Conservation (phyloP, 1,140 invertebrate genomes). For the Trypoxylus dichotomus region DNA sequence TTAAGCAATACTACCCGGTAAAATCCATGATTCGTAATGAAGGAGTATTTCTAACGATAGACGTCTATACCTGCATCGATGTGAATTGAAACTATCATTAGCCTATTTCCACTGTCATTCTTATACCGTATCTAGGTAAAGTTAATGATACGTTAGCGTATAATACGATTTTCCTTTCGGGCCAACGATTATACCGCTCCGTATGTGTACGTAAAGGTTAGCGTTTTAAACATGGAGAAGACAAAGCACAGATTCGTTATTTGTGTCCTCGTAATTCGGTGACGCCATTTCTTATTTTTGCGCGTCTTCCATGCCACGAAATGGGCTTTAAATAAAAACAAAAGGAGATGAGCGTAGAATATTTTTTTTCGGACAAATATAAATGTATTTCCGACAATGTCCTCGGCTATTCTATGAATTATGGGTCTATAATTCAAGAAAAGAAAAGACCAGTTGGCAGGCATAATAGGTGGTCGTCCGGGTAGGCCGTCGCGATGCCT, state of each 20-base stretch:
- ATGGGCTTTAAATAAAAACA: conserved; percentile 11
- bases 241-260: neutral
- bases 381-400: conserved; percentile 44
- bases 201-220: neutral
- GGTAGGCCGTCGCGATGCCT: conserved; percentile 25
- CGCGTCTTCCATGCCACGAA: neutral
- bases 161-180: neutral
- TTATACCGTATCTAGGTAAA: neutral
- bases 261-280: neutral
- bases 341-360: conserved; percentile 8
- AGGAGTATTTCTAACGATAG: neutral
- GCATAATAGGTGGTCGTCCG: conserved; percentile 38
- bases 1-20: neutral
- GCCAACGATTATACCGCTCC: neutral
- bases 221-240: too few species aligned
- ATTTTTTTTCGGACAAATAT: conserved; percentile 34
- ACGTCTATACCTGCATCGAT: neutral
- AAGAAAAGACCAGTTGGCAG: conserved; percentile 37
- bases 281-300: conserved; percentile 5
- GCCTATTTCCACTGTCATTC: neutral
- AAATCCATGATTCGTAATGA: neutral
- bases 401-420: conserved; percentile 36
- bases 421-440: conserved; percentile 28
- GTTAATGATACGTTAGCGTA: neutral
- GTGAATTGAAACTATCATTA: neutral